Conservation (phyloP, 2,888 invertebrate genomes). For the Drosophila basisetae region DNA sequence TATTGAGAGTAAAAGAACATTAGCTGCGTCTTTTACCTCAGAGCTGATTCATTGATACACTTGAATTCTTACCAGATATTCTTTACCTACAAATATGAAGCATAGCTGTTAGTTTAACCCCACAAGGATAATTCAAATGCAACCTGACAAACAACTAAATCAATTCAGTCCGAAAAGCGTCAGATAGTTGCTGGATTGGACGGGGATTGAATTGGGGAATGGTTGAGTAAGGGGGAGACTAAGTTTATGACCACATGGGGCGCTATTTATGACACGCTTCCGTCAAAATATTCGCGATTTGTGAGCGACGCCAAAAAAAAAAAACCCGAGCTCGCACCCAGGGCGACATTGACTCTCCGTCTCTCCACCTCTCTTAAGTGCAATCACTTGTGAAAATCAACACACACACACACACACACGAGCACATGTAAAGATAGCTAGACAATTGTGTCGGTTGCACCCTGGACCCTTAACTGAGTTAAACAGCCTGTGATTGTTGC, state of each 20-base stretch:
- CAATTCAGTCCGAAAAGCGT: constrained; percentile 15
- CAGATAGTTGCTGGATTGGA: constrained; percentile 1
- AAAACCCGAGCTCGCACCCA: constrained; percentile 1
- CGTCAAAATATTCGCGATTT: constrained; percentile 82
- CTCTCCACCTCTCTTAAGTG: constrained; percentile 29
- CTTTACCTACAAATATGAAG: neutral
- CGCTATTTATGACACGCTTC: constrained; percentile 85
- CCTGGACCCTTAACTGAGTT: constrained; percentile 30
- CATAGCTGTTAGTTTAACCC: neutral
- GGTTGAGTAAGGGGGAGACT: constrained; percentile 1
- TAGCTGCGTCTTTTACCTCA: neutral
- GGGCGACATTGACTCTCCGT: constrained; percentile 26
- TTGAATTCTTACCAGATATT: neutral
- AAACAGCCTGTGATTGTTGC: constrained; percentile 14
- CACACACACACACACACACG: constrained; percentile 6
- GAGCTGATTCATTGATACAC: neutral
- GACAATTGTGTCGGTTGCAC: constrained; percentile 34
- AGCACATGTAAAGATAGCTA: constrained; percentile 3
- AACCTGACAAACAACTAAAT: constrained; percentile 38
- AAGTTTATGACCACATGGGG: constrained; percentile 79
- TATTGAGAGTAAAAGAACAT: neutral
- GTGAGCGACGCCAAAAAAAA: constrained; percentile 39
- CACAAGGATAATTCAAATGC: constrained; percentile 11
- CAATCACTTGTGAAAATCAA: constrained; percentile 38
- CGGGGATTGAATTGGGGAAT: neutral